phyloP scores from a whole-genome alignment of 2,888 invertebrate genomes.

The Entomobrya proxima region DNA sequence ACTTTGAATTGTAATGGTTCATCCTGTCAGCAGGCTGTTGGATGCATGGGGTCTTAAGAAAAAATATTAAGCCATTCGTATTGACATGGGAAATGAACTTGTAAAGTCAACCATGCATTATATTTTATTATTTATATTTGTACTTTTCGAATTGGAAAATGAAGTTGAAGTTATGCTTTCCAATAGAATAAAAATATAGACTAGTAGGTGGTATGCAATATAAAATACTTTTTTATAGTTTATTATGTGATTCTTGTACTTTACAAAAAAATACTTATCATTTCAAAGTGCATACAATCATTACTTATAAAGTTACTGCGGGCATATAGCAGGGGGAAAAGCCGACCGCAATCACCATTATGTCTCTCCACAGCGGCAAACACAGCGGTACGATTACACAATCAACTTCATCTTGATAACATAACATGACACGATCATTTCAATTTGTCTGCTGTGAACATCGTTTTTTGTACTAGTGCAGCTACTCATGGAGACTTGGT shows the following conservation, averaged over 20 bases:
- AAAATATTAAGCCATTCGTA: conserved; percentile 31
- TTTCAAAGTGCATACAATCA: conserved; percentile 25
- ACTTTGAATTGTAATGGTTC: conserved; percentile 57
- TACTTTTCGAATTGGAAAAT: conserved; percentile 6
- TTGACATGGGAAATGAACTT: conserved; percentile 70
- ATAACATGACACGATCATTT: conserved; percentile 66
- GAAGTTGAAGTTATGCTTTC: background rate
- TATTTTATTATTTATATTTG: conserved; percentile 2
- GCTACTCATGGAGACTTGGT: background rate
- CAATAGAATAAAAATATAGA: too few species aligned
- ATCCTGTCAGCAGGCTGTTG: conserved; percentile 67
- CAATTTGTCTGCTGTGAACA: conserved; percentile 59
- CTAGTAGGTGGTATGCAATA: too few species aligned
- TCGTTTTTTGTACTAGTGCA: background rate
- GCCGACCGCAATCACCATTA: conserved; percentile 66
- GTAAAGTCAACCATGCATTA: conserved; percentile 62
- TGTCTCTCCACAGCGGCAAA: conserved; percentile 56
- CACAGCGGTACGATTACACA: conserved; percentile 64
- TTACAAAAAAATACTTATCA: conserved; percentile 12
- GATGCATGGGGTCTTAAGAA: conserved; percentile 56
- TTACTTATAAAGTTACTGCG: too few species aligned
- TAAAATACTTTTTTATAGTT: background rate
- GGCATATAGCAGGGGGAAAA: background rate
- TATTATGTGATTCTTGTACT: background rate
- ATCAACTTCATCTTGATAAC: conserved; percentile 64